phyloP scores from a whole-genome alignment of 1,140 invertebrate genomes.

The Marisa cornuarietis region DNA sequence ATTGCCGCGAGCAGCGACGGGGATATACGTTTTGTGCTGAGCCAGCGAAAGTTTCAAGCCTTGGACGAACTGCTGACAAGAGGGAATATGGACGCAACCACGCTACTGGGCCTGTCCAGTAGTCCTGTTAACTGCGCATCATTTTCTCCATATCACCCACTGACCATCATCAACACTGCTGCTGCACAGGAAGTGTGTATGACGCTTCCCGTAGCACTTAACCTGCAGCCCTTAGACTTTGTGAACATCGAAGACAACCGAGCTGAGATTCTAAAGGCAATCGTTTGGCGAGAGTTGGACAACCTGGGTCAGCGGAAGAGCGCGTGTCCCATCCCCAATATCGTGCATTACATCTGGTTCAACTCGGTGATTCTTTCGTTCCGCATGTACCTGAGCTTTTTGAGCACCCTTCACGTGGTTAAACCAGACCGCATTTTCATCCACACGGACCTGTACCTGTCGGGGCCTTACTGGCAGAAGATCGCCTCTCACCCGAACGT shows the following conservation, averaged over 20 bases:
- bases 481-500: slow-evolving; percentile 41
- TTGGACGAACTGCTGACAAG: neutral
- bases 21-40: neutral
- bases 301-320: neutral
- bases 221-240: neutral
- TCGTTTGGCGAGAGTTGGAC: slow-evolving; percentile 21
- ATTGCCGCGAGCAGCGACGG: neutral
- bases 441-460: slow-evolving; percentile 42
- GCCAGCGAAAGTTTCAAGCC: neutral
- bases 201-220: neutral
- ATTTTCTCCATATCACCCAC: neutral
- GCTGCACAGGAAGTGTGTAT: neutral
- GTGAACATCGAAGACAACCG: neutral
- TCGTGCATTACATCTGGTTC: slow-evolving; percentile 56
- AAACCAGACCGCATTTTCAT: slow-evolving; percentile 52
- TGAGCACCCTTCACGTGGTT: slow-evolving; percentile 49
- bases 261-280: neutral
- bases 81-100: neutral
- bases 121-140: neutral
- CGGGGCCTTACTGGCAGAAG: slow-evolving; percentile 45
- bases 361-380: slow-evolving; percentile 40
- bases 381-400: slow-evolving; percentile 53
- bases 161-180: neutral
- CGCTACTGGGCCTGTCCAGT: neutral
- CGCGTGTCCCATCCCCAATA: slow-evolving; percentile 41